Conservation (phyloP, 2,797 vertebrate genomes). For the Cossypha polioptera region DNA sequence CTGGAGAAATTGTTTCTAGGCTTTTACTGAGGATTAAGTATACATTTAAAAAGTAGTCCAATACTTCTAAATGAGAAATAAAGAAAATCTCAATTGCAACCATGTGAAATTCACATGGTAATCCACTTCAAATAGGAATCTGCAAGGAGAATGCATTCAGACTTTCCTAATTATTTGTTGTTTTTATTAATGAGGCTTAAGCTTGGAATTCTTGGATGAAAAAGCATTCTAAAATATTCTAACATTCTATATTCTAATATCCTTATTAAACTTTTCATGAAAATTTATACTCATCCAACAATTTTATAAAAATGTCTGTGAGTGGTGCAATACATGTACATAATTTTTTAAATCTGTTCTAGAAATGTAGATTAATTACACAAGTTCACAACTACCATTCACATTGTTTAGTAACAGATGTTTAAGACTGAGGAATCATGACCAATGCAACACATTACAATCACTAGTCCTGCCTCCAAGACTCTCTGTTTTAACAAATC, state of each 20-base stretch:
- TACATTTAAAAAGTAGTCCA: background rate
- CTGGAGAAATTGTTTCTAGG: background rate
- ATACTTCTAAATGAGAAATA: background rate
- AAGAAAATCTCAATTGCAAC: background rate
- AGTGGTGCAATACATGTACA: background rate
- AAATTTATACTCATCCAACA: background rate
- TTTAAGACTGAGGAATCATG: background rate
- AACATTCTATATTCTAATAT: background rate
- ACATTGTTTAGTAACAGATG: background rate
- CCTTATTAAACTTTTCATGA: background rate
- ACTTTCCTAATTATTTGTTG: background rate
- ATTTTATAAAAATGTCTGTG: background rate
- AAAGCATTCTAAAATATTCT: background rate
- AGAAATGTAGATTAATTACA: background rate
- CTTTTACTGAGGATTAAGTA: background rate
- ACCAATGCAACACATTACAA: background rate
- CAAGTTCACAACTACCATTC: background rate
- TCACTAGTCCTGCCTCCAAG: background rate
- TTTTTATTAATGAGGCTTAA: background rate
- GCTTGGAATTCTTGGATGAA: background rate
- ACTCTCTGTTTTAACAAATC: background rate
- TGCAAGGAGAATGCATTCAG: background rate
- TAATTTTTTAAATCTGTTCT: background rate
- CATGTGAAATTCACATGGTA: background rate
- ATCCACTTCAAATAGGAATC: background rate